Base-by-base conservation (phyloP, 2,113 vertebrate genomes). In the Thryonomys swinderianus region DNA sequence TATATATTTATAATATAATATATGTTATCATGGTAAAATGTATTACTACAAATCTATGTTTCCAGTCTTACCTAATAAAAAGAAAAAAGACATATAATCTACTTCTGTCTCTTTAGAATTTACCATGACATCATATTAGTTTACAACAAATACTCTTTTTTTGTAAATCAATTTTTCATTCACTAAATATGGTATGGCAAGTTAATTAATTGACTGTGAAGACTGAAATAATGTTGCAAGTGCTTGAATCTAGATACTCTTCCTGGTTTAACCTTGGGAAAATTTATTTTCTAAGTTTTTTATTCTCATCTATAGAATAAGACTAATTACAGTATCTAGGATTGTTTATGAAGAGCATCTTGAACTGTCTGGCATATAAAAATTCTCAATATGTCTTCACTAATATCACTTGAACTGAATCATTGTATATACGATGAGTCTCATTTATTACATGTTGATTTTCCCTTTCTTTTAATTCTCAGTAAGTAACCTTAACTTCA, bases 361-460 rank as follows among this genome's bases (percentile, higher is more conserved):
- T 4, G 88, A 96, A 87, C 55, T 69, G 40, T 21, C 17, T 85
- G 30, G 2, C 51, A 37, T 40, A 81, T 59, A 93, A 86, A 62
- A 71, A 57, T 85, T 18, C 3, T 74, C 34, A 84, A 23, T 53
- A 76, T 12, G 53, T 67, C 5, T 79, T 76, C 66, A 42, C 7
- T 78, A 74, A 64, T 64, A 90, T 34, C 23, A 78, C 37, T 94
- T 92, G 87, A 82, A 3, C 5, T 85, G n/a, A 88, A 61, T 80
- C 87, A 66, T 88, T 90, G 82, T 61, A 69, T 10, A 85, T 6
- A 45, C 27, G 51, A 40, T 73, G 7, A 51, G 61, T 90, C 45
- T 86, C 59, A 93, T 93, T 66, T 91, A 64, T 79, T 62, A 25
- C 18, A 76, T 74, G 27, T 45, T 78, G 5, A 73, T 73, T 86